Percentiles rank a stretch among this genome's conserved stretches.
Evolutionary conservation across 2,113 vertebrate species (phyloP).

Genomic region (Neolamprologus kungweensis): DNA sequence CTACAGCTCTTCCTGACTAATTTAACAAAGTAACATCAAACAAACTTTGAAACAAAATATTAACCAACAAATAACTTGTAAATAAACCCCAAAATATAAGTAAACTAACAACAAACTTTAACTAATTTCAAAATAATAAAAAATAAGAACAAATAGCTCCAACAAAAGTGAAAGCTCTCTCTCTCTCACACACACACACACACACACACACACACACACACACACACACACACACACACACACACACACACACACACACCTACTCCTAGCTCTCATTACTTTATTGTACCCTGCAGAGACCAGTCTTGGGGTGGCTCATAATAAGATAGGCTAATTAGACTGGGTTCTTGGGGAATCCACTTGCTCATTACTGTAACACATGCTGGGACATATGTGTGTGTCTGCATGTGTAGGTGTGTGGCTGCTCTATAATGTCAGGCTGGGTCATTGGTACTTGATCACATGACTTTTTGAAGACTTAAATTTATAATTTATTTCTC

Average conservation of each 20-base stretch:
- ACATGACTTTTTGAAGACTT: constrained; percentile 9
- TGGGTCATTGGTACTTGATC: constrained; percentile 18
- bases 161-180: neutral
- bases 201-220: neutral
- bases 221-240: neutral
- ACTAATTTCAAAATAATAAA: too few relatives aligned
- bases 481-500: neutral
- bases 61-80: too few relatives aligned
- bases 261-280: constrained; percentile 7
- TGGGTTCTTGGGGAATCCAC: constrained; percentile 61
- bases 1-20: too few relatives aligned
- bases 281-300: constrained; percentile 50
- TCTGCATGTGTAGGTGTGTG: neutral
- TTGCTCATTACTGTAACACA: constrained; percentile 43
- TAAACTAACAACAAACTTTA: too few relatives aligned
- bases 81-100: too few relatives aligned
- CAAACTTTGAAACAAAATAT: too few relatives aligned
- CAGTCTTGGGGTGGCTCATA: constrained; percentile 47
- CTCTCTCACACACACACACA: neutral
- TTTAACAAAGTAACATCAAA: too few relatives aligned
- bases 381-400: constrained; percentile 14
- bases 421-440: neutral
- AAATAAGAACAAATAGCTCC: too few relatives aligned
- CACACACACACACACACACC: neutral
- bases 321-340: constrained; percentile 64